Evolutionary conservation across 2,888 invertebrate genomes (phyloP), one percentile per base, ranked within the genome.

Genomic region (Andrena minutula): DNA sequence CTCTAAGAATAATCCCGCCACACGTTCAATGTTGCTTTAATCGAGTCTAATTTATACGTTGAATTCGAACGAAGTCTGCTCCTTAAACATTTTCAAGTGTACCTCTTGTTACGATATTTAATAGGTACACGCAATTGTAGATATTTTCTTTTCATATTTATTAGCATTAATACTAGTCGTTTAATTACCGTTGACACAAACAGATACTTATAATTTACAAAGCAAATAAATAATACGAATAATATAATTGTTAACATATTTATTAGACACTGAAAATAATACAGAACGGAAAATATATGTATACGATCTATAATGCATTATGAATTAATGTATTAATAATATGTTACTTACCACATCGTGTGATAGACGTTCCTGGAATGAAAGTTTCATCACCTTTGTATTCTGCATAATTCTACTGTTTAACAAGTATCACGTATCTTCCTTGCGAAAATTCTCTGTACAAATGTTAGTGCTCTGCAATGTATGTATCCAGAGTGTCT

Each of bases 281-380:
- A 47, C 72, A 41, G 65, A 41, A 70, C 16, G 35, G 41, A 69
- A 58, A 30, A 47, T 10, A 58, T 23, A 63, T 20, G 23, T 32
- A 10, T 28, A 58, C 26, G n/a, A n/a, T 35, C 16, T 60, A 47
- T 60, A 70, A 20, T 70, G 28, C 10, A 60, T 60, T 60, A 71
- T 23, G 28, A 63, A 49, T 49, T 71, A 49, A 20, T 20, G 47
- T 35, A 56, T 23, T 51, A 7, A 30, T 61, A 49, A 56, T 28
- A 23, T 28, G 35, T 64, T 79, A 80, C 80, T 80, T 80, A 81
- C 81, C 81, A 68, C 23, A 60, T n/a, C 58, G 49, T 64, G n/a
- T 30, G 32, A 53, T 41, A 70, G 12, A 47, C 32, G 65, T 80
- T 60, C 64, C 32, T 80, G 56, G 12, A 71, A 64, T 49, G 20